Percentiles rank a stretch among this genome's conserved stretches.
phyloP scores from a whole-genome alignment of 1,140 invertebrate species.

The Protaetia brevitarsis region DNA sequence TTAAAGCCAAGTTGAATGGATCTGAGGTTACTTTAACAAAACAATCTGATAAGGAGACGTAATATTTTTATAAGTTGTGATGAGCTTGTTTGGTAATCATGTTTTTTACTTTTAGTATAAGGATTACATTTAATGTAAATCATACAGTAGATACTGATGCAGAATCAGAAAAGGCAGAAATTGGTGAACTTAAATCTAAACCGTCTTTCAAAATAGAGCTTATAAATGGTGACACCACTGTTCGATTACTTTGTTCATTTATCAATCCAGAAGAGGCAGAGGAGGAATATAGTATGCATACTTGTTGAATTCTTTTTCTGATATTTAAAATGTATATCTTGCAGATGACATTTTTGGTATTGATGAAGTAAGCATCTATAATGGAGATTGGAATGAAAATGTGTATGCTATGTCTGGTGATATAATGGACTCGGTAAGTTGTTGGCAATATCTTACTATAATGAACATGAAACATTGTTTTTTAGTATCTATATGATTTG shows the following conservation, averaged over 20 bases:
- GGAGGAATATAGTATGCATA: constrained; percentile 67
- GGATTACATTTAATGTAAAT: constrained; percentile 82
- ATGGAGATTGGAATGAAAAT: constrained; percentile 79
- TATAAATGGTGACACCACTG: constrained; percentile 66
- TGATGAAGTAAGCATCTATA: constrained; percentile 80
- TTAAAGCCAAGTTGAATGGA: constrained; percentile 69
- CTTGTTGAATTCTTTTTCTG: not conserved
- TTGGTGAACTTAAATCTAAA: constrained; percentile 80
- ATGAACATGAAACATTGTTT: constrained; percentile 41
- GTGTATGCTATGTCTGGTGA: constrained; percentile 84
- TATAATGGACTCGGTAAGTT: constrained; percentile 81
- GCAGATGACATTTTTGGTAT: constrained; percentile 81
- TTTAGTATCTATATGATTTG: constrained; percentile 88
- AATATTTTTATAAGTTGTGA: constrained; percentile 30
- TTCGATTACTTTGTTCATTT: constrained; percentile 82
- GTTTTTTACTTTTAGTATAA: constrained; percentile 58
- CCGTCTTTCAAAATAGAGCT: constrained; percentile 85
- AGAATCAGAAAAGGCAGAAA: constrained; percentile 68
- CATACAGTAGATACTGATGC: constrained; percentile 81
- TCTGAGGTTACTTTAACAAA: constrained; percentile 76
- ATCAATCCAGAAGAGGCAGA: constrained; percentile 61
- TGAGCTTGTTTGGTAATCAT: constrained; percentile 32
- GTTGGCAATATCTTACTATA: constrained; percentile 6
- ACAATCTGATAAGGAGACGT: constrained; percentile 72
- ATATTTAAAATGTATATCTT: constrained; percentile 32